Evolutionary conservation across 1,140 invertebrate genomes (phyloP).

Genomic region (Trichoplusia ni): DNA sequence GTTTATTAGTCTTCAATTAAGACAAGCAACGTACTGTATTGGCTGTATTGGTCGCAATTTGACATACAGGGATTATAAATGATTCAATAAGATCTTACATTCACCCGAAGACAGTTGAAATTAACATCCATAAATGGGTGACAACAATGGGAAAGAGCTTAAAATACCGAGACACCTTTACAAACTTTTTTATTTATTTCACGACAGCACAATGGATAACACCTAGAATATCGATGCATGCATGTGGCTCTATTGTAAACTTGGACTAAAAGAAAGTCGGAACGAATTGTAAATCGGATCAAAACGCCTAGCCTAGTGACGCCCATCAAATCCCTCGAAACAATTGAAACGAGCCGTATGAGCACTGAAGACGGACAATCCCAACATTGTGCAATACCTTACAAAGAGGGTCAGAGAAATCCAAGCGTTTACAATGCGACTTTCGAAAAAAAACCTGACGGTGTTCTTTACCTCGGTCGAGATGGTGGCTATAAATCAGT

Average conservation of each 20-base stretch:
- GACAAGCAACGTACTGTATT: too few species aligned
- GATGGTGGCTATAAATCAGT: slow-evolving; percentile 28
- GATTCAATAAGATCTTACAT: too few species aligned
- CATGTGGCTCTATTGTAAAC: slow-evolving; percentile 53
- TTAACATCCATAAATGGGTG: too few species aligned
- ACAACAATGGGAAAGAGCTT: too few species aligned
- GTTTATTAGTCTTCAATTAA: too few species aligned
- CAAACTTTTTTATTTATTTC: too few species aligned
- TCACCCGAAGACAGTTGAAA: too few species aligned
- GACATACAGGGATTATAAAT: too few species aligned
- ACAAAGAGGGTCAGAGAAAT: not conserved
- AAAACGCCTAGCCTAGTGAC: slow-evolving; percentile 59
- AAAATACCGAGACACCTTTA: too few species aligned
- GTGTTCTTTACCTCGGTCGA: slow-evolving; percentile 13
- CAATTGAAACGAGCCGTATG: slow-evolving; percentile 59
- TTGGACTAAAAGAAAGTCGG: slow-evolving; percentile 65
- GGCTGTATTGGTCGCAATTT: too few species aligned
- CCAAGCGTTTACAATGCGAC: slow-evolving; percentile 16
- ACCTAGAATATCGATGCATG: not conserved
- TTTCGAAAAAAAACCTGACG: slow-evolving; percentile 24
- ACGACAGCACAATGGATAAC: not conserved
- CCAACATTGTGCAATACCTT: not conserved
- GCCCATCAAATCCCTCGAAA: slow-evolving; percentile 71
- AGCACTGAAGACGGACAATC: slow-evolving; percentile 50
- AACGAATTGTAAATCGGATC: slow-evolving; percentile 78